phyloP scores from a whole-genome alignment of 1,140 invertebrate genomes.

The Plutomurus gul region DNA sequence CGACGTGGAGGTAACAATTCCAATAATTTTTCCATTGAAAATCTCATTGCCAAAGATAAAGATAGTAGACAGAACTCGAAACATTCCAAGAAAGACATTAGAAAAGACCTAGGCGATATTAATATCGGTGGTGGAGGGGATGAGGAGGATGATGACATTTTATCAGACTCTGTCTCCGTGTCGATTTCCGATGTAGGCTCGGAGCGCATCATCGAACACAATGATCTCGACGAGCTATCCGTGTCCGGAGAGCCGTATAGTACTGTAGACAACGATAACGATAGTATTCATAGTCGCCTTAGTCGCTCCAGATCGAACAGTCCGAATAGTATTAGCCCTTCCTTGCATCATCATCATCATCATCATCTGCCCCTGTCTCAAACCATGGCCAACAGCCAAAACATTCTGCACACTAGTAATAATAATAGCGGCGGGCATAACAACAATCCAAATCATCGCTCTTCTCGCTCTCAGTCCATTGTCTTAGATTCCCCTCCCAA shows the following conservation, averaged over 20 bases:
- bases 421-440: not conserved
- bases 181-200: slow-evolving; percentile 43
- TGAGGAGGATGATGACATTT: slow-evolving; percentile 30
- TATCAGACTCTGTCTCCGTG: slow-evolving; percentile 39
- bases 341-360: not conserved
- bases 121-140: not conserved
- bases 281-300: slow-evolving; percentile 33
- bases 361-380: not conserved
- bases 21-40: slow-evolving; percentile 54
- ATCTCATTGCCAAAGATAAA: slow-evolving; percentile 54
- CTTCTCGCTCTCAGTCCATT: not conserved
- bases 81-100: not conserved
- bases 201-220: slow-evolving; percentile 30
- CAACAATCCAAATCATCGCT: not conserved
- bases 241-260: not conserved
- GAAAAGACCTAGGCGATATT: slow-evolving; percentile 19
- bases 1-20: slow-evolving; percentile 43
- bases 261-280: slow-evolving; percentile 17
- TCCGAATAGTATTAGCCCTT: not conserved
- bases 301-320: slow-evolving; percentile 8
- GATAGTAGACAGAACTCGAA: slow-evolving; percentile 21
- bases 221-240: slow-evolving; percentile 32
- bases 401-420: not conserved
- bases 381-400: not conserved
- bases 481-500: not conserved